Base-by-base conservation (phyloP, 1,140 invertebrate genomes). In the Lucilia cuprina region DNA sequence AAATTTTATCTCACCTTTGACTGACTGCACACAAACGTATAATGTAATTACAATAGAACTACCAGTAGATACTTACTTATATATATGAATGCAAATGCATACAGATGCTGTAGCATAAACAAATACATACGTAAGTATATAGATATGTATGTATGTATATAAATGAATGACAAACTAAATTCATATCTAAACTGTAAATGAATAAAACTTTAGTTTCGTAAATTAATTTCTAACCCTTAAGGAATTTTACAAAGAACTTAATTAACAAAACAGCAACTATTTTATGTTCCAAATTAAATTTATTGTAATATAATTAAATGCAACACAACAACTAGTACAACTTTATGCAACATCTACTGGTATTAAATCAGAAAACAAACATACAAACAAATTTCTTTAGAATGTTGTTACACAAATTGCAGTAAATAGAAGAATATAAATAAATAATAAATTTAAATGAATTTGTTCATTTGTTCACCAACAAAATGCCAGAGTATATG, bases 1-100 rank as follows among this genome's bases (percentile, higher is more conserved):
- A 70, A 21, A 70, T 70, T 70, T 70, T 70, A 70, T 70, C 65
- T 70, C 65, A 70, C 65, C 65, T 70, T 70, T 70, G 65, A 70
- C 21, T 70, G 14, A n/a, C 2, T 60, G 14, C 0, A 60, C 5
- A 60, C 55, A 60, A 14, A 60, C 14, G 55, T 0, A 60, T 60
- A 60, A 60, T 60, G 7, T n/a, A 60, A 60, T 60, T 60, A 60
- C 55, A 60, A 60, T 60, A 60, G 12, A 60, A 60, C 14, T 41
- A 41, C 41, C 5, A 60, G 7, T 60, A 60, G 8, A 60, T 60
- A 60, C 55, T 14, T 60, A 60, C 2, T 3, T 17, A 60, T n/a
- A 60, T 60, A 0, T 60, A n/a, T 14, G 41, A 0, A 41, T 41
- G 41, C 7, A 3, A n/a, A n/a, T n/a, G n/a, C n/a, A n/a, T 41